Evolutionary conservation across 2,797 vertebrate species (phyloP).

Genomic region (Chiropotes sagulatus): DNA sequence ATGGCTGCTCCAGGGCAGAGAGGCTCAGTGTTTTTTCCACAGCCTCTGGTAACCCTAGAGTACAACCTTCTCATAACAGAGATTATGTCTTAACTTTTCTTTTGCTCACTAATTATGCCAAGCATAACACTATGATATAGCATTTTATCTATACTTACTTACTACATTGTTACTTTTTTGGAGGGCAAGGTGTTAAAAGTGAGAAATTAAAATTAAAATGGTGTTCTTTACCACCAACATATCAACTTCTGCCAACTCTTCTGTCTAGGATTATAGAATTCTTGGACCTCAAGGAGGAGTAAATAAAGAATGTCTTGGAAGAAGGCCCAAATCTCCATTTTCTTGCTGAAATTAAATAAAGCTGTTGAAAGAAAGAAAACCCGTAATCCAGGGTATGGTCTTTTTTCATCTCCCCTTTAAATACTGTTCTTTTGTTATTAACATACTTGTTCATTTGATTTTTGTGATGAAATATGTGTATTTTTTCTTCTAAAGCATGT

Average conservation of each 20-base stretch:
- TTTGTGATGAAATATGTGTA: neutral
- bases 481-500: neutral
- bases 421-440: neutral
- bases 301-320: slow-evolving; percentile 13
- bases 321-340: neutral
- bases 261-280: neutral
- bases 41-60: neutral
- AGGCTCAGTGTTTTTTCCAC: neutral
- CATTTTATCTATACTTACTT: neutral
- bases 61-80: neutral
- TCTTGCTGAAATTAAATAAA: slow-evolving; percentile 43
- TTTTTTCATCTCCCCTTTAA: neutral
- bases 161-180: neutral
- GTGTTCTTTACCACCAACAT: neutral
- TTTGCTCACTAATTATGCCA: neutral
- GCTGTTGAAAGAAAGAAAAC: slow-evolving; percentile 5
- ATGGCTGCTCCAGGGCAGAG: neutral
- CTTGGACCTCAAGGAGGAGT: neutral
- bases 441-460: neutral
- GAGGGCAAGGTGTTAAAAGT: neutral
- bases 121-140: neutral
- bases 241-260: neutral
- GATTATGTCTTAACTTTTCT: neutral
- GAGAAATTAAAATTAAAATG: neutral
- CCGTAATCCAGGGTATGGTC: neutral